Conservation (phyloP, 1,140 invertebrate genomes). For the Aphelinus certus region DNA sequence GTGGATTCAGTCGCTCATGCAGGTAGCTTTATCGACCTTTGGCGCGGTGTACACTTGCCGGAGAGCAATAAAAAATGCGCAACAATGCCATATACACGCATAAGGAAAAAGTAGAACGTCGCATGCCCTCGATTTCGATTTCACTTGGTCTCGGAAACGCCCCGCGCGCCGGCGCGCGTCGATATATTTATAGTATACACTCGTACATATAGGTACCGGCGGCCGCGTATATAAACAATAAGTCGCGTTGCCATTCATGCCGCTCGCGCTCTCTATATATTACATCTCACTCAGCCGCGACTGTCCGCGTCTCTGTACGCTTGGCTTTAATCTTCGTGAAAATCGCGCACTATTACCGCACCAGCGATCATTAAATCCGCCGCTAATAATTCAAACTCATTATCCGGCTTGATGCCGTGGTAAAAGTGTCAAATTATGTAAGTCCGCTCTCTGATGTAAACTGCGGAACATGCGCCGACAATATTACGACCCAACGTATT, state of each 20-base stretch:
- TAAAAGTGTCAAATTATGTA: conserved; percentile 10
- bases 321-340: neutral
- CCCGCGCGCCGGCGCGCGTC: neutral
- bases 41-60: too few species aligned
- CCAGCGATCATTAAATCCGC: neutral
- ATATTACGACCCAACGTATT: too few species aligned
- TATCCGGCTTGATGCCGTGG: neutral
- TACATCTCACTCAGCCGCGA: too few species aligned
- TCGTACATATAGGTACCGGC: neutral
- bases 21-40: too few species aligned
- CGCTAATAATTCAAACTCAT: conserved; percentile 13
- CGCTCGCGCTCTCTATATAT: too few species aligned
- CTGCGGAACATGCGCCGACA: neutral
- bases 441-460: neutral
- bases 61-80: too few species aligned
- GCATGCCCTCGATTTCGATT: conserved; percentile 1
- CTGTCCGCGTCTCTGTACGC: neutral
- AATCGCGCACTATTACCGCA: neutral
- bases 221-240: conserved; percentile 1
- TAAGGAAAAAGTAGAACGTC: neutral
- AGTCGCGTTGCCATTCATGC: neutral
- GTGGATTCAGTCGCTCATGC: too few species aligned
- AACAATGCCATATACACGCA: too few species aligned
- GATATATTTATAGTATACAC: neutral
- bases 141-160: neutral